A percentile compares a stretch with the other conserved stretches of the same genome.
Evolutionary conservation across 2,888 invertebrate genomes (phyloP).

Genomic region (Eupithecia tripunctaria): DNA sequence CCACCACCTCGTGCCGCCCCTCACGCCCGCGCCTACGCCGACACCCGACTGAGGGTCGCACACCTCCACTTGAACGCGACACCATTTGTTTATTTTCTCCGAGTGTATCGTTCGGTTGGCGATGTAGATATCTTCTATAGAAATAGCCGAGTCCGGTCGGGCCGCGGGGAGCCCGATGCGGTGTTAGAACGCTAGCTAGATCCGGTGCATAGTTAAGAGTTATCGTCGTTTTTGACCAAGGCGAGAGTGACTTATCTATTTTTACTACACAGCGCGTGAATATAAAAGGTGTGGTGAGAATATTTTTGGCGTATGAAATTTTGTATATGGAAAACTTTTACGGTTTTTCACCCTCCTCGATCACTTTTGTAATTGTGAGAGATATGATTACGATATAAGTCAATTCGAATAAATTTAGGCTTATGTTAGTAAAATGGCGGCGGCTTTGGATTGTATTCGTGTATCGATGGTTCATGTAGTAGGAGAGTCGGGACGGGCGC

Average conservation of each 20-base stretch:
- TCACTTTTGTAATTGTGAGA: constrained; percentile 81
- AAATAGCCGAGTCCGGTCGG: constrained; percentile 14
- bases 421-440: constrained; percentile 44
- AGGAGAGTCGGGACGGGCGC: constrained; percentile 39
- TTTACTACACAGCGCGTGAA: constrained; percentile 68
- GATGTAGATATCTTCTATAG: constrained; percentile 32
- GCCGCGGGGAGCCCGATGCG: constrained; percentile 31
- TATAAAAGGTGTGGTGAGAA: constrained; percentile 59
- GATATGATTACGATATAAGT: constrained; percentile 67
- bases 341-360: constrained; percentile 75
- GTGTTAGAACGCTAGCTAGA: constrained; percentile 61
- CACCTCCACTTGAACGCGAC: constrained; percentile 18
- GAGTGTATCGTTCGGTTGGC: constrained; percentile 24
- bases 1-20: constrained; percentile 42
- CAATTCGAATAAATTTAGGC: constrained; percentile 61
- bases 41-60: constrained; percentile 50
- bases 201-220: constrained; percentile 46
- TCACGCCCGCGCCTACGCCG: constrained; percentile 43
- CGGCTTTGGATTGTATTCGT: constrained; percentile 45
- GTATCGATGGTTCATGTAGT: constrained; percentile 46
- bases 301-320: constrained; percentile 79
- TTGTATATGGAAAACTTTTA: constrained; percentile 71
- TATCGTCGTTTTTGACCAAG: constrained; percentile 58
- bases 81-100: constrained; percentile 40
- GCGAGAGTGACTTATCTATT: constrained; percentile 65